phyloP scores from a whole-genome alignment of 2,888 invertebrate genomes.

The Tenthredo mesomela region DNA sequence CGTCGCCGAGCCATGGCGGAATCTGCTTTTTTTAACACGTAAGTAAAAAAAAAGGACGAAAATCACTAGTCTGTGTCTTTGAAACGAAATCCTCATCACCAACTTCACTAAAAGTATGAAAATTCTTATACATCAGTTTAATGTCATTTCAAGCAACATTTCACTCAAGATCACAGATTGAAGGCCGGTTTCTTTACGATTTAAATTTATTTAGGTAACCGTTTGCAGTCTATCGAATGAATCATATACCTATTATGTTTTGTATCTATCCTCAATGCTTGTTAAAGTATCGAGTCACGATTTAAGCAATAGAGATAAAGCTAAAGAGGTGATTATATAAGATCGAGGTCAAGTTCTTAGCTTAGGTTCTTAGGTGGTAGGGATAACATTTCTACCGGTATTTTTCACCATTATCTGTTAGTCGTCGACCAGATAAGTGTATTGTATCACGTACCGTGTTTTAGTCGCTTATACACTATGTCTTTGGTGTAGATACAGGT shows the following conservation, averaged over 20 bases:
- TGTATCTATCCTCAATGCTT: neutral
- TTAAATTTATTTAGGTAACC: neutral
- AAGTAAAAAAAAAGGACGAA: conserved; percentile 54
- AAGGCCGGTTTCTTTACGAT: neutral
- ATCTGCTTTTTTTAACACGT: conserved; percentile 71
- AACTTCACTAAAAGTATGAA: neutral
- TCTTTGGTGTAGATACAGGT: neutral
- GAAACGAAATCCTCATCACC: neutral
- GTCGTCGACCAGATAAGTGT: conserved; percentile 5
- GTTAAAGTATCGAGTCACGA: conserved; percentile 10
- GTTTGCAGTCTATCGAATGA: neutral
- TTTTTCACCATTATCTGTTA: conserved; percentile 5
- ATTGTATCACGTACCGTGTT: neutral
- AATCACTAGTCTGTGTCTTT: neutral
- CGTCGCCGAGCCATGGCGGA: conserved; percentile 68
- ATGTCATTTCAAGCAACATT: neutral
- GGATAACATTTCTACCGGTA: conserved; percentile 22
- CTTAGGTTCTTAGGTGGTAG: neutral
- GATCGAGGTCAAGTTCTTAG: conserved; percentile 29
- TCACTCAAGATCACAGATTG: neutral
- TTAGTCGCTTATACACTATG: neutral
- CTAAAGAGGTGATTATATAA: neutral
- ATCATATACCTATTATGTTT: conserved; percentile 1
- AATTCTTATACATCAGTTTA: neutral
- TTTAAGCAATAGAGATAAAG: conserved; percentile 24